Conservation (phyloP, 2,797 vertebrate genomes). For the Uromys caudimaculatus region DNA sequence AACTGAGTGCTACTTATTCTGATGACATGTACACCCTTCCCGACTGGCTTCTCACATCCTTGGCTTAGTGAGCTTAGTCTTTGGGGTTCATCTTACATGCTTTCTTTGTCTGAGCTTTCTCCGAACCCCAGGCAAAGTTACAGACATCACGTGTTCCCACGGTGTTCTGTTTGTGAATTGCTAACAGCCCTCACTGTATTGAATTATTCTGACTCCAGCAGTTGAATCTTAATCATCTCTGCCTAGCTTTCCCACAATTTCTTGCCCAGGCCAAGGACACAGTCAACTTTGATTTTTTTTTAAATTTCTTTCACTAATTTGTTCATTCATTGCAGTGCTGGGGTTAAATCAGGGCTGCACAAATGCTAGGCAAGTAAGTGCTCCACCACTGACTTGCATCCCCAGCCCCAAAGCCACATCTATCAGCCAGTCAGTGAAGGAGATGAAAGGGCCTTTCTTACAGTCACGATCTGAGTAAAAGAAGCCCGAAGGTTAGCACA, state of each 20-base stretch:
- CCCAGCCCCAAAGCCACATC: neutral
- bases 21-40: neutral
- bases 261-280: neutral
- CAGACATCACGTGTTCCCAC: neutral
- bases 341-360: neutral
- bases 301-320: neutral
- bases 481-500: neutral
- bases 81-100: neutral
- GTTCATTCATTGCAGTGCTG: neutral
- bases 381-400: too few relatives aligned
- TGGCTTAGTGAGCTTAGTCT: neutral
- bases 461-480: neutral
- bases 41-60: neutral
- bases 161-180: neutral
- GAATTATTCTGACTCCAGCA: neutral
- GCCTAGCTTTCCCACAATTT: neutral
- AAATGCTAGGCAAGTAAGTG: neutral
- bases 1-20: neutral
- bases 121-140: neutral
- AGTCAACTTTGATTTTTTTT: neutral
- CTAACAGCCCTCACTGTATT: rapidly evolving
- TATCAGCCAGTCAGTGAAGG: neutral
- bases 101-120: neutral
- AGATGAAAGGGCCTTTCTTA: neutral
- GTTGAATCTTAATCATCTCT: neutral